Conservation (phyloP, 2,888 invertebrate genomes). For the Noctua pronuba region DNA sequence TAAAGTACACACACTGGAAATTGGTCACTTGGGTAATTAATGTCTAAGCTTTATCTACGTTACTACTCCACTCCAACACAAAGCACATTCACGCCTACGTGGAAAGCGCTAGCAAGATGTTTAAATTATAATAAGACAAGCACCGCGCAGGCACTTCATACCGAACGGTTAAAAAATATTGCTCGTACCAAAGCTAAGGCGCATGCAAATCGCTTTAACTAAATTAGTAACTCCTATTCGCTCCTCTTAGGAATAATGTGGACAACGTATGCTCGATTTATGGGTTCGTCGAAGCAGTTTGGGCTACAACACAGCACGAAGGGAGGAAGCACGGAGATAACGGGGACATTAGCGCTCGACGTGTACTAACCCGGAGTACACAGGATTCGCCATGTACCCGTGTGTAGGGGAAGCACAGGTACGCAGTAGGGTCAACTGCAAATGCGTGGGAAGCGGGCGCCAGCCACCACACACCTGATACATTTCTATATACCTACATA, state of each 20-base stretch:
- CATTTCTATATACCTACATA: conserved; percentile 45
- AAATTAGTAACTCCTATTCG: neutral
- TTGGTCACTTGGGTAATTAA: conserved; percentile 50
- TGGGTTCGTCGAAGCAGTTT: conserved; percentile 65
- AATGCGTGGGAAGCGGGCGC: conserved; percentile 78
- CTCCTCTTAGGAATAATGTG: neutral
- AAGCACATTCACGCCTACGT: conserved; percentile 56
- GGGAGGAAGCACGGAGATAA: conserved; percentile 74
- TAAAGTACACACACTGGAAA: conserved; percentile 46
- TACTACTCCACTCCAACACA: conserved; percentile 29
- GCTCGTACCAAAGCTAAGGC: conserved; percentile 37
- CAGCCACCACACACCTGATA: conserved; percentile 45
- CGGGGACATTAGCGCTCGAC: conserved; percentile 80
- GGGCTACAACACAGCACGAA: conserved; percentile 70
- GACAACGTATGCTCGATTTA: conserved; percentile 52
- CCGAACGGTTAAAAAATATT: conserved; percentile 16
- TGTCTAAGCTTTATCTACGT: conserved; percentile 42
- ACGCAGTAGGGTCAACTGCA: conserved; percentile 74
- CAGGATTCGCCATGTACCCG: conserved; percentile 73
- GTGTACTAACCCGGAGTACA: conserved; percentile 76
- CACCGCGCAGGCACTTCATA: conserved; percentile 53
- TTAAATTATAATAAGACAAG: conserved; percentile 38
- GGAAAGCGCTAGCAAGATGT: conserved; percentile 47
- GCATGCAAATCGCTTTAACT: conserved; percentile 1
- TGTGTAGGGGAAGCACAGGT: conserved; percentile 70